These are phyloP conservation scores for Misgurnus mizolepis DNA, from an alignment of 2,113 vertebrate genomes.

Conservation along the genomic window DNA sequence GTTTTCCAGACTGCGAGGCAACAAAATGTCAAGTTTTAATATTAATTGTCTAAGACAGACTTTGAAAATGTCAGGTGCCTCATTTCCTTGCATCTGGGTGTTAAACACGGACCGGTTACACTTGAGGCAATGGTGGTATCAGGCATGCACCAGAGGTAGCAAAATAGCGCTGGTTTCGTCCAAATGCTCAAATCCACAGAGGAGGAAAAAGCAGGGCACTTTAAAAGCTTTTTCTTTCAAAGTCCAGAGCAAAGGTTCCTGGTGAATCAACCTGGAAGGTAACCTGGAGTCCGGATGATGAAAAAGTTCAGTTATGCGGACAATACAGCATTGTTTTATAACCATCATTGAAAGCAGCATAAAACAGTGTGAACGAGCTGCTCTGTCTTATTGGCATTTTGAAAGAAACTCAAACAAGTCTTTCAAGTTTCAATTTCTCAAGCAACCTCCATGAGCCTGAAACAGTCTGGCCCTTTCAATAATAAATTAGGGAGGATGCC, in stretches of 20 bases:
- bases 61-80: not conserved
- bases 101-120: constrained; percentile 45
- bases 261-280: constrained; percentile 9
- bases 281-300: not conserved
- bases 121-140: constrained; percentile 48
- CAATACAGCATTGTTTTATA: constrained; percentile 18
- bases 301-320: not conserved
- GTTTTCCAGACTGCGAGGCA: constrained; percentile 13
- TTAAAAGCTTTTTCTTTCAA: constrained; percentile 35
- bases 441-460: constrained; percentile 10
- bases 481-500: constrained; percentile 44
- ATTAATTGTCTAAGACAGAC: constrained; percentile 24
- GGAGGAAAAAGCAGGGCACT: constrained; percentile 42
- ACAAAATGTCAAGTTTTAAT: constrained; percentile 10
- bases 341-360: constrained; percentile 27
- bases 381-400: constrained; percentile 26
- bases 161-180: constrained; percentile 47
- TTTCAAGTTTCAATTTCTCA: constrained; percentile 25
- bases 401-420: constrained; percentile 26
- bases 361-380: constrained; percentile 15
- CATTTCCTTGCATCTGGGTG: constrained; percentile 34
- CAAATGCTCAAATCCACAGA: constrained; percentile 45
- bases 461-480: constrained; percentile 10
- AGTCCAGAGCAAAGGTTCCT: constrained; percentile 18
- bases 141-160: constrained; percentile 59